These are phyloP conservation scores for Struthio camelus DNA, from an alignment of 2,113 vertebrate genomes.

Conservation along the genomic window DNA sequence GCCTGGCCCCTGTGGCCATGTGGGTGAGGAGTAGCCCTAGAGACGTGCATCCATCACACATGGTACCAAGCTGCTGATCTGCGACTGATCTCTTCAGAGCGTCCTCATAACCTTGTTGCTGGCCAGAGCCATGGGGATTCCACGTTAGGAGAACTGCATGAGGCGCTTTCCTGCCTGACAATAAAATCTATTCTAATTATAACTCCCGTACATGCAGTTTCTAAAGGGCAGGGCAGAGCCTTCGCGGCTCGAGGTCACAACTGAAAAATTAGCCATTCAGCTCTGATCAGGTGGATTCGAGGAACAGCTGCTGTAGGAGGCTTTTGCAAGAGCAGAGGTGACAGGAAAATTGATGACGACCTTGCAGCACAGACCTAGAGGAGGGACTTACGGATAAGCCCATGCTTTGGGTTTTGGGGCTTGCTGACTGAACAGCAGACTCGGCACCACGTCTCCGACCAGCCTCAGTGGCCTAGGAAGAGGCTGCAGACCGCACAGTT, in stretches of 20 bases:
- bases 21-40: fast-evolving
- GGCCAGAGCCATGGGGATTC: neutral
- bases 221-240: neutral
- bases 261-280: neutral
- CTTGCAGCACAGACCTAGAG: neutral
- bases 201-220: neutral
- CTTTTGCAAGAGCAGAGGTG: neutral
- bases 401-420: neutral
- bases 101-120: neutral
- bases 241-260: neutral
- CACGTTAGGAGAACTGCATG: neutral
- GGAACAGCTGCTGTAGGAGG: neutral
- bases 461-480: neutral
- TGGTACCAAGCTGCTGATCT: neutral
- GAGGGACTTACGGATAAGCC: neutral
- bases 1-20: neutral
- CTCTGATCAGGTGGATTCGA: fast-evolving
- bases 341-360: neutral
- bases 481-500: too few relatives aligned
- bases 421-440: neutral
- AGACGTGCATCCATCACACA: neutral
- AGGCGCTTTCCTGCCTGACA: neutral
- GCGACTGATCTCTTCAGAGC: neutral
- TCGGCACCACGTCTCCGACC: neutral
- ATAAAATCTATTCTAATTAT: neutral